Conservation (phyloP, 2,797 vertebrate genomes). For the Gouania willdenowi region DNA sequence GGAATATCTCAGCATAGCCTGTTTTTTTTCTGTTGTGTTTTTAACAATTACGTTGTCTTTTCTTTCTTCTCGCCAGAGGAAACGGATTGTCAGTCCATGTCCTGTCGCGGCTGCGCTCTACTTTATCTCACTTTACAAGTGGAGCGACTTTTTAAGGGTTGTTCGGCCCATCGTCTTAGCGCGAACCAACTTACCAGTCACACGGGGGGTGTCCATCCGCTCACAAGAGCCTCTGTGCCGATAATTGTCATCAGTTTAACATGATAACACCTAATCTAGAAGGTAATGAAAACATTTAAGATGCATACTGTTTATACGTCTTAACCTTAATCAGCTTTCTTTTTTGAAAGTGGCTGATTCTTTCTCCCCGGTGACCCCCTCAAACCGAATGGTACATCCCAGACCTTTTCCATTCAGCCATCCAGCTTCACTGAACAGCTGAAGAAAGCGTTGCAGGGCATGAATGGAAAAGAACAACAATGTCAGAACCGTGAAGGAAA, state of each 20-base stretch:
- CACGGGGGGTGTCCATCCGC: background rate
- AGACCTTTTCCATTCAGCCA: conserved; percentile 64
- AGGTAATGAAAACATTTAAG: no score
- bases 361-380: no score
- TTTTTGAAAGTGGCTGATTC: no score
- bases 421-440: conserved; percentile 51
- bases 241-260: no score
- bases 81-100: conserved; percentile 7
- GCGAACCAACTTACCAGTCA: conserved; percentile 15
- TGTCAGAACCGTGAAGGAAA: conserved; percentile 12
- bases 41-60: background rate
- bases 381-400: conserved; percentile 48
- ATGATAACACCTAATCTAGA: no score
- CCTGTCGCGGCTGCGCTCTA: conserved; percentile 14
- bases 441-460: conserved; percentile 53
- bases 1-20: conserved; percentile 18
- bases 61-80: background rate
- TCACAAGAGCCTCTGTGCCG: no score
- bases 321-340: no score
- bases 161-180: conserved; percentile 59
- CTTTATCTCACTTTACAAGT: conserved; percentile 62
- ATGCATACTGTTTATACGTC: no score
- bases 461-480: conserved; percentile 58
- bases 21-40: background rate
- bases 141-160: conserved; percentile 69